Evolutionary conservation across 2,113 vertebrate genomes (phyloP), one percentile per base, ranked within the genome.

Genomic region (Paratilapia polleni): DNA sequence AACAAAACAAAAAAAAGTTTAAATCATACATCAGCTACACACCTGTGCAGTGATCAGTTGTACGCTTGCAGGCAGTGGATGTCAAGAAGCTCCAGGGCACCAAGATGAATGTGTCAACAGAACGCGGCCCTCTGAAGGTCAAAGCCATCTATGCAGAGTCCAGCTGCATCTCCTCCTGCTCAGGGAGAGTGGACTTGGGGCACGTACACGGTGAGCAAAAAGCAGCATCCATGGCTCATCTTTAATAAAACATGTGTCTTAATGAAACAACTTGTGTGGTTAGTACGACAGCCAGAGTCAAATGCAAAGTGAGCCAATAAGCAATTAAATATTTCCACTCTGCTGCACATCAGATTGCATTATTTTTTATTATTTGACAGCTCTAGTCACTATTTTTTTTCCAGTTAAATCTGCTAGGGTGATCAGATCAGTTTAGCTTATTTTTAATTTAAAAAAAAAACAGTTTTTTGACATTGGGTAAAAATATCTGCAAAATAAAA

Each of bases 61-160:
- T 85, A 2, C 89, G 43, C 93, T 89, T 89, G 11, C 88, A 99
- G 98, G 95, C 86, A 52, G 97, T 99, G 81, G 95, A 95, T 68
- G 82, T 98, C 88, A 97, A 97, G 93, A 99, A 99, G 94, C 94
- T 99, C 36, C 97, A 98, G 88, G 98, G 98, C 82, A 97, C 96
- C 78, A 94, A 82, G 34, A 94, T 99, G 95, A 97, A 95, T 34
- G 93, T 99, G 93, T 97, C 96, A 61, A 98, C 97, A 64, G 96
- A 98, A 78, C 93, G 92, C 36, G 98, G 98, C 58, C 87, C 95
- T 77, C 90, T 99, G 89, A 97, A 97, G 93, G 96, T 97, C 13
- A 97, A 97, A 86, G 97, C 97, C 83, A 95, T 99, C 74, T 99
- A 99, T 76, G 96, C 97, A 1, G 97, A 98, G 74, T 97, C 96